Evolutionary conservation across 1,140 invertebrate genomes (phyloP).

Genomic region (Phthorimaea operculella): DNA sequence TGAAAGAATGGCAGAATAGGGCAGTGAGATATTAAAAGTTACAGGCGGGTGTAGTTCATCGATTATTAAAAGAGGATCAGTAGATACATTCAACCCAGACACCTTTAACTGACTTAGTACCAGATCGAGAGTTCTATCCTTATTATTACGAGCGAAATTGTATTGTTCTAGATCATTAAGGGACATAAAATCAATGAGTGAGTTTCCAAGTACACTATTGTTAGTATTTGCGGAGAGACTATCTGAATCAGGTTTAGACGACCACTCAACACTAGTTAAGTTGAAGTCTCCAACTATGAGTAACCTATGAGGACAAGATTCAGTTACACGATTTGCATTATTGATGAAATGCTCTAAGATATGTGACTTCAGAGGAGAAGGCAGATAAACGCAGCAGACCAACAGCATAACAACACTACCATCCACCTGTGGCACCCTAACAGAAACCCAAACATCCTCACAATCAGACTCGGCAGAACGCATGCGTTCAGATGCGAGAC

Average conservation of each 20-base stretch:
- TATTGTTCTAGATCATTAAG: slow-evolving; percentile 14
- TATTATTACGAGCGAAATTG: slow-evolving; percentile 10
- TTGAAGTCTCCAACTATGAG: slow-evolving; percentile 26
- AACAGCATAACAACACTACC: neutral
- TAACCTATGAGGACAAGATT: neutral
- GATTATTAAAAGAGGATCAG: neutral
- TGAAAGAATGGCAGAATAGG: neutral
- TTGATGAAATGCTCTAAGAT: slow-evolving; percentile 20
- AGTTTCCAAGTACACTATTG: neutral
- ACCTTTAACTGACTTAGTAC: slow-evolving; percentile 2
- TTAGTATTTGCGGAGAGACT: neutral
- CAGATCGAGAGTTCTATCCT: slow-evolving; percentile 19
- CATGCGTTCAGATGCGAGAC: slow-evolving; percentile 3
- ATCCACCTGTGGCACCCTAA: slow-evolving; percentile 4
- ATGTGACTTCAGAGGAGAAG: slow-evolving; percentile 16
- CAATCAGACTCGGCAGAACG: slow-evolving; percentile 4
- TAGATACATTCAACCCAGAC: neutral
- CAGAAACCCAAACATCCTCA: slow-evolving; percentile 12
- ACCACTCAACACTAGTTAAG: slow-evolving; percentile 13
- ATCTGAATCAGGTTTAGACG: neutral
- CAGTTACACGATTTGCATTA: slow-evolving; percentile 12
- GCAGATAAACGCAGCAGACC: slow-evolving; percentile 21
- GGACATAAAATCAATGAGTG: slow-evolving; percentile 8
- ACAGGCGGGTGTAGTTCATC: neutral
- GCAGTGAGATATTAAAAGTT: neutral